Evolutionary conservation across 2,113 vertebrate genomes (phyloP).

Genomic region (Galbula dea): DNA sequence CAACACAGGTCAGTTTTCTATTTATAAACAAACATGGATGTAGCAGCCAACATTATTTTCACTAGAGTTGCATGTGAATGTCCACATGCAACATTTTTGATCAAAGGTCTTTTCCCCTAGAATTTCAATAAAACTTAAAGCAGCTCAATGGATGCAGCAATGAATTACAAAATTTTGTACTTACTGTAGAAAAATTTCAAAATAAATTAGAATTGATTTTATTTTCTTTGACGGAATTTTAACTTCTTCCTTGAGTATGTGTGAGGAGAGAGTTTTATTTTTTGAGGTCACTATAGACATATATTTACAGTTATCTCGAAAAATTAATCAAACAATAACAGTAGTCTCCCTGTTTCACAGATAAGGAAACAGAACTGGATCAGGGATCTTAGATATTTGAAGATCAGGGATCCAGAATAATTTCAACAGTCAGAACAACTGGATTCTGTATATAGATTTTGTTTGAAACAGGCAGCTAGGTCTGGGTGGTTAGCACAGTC

Average conservation of each 20-base stretch:
- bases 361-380: neutral
- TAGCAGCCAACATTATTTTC: too few species aligned
- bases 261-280: neutral
- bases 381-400: neutral
- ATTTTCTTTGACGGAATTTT: neutral
- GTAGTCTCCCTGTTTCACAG: neutral
- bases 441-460: neutral
- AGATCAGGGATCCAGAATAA: neutral
- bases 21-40: too few species aligned
- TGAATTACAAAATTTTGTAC: neutral
- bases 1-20: too few species aligned
- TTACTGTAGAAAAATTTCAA: neutral
- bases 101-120: neutral
- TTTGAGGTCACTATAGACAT: neutral
- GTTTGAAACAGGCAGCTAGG: neutral
- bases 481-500: neutral
- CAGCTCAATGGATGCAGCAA: neutral
- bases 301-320: neutral
- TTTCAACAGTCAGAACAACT: neutral
- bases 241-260: neutral
- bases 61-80: too few species aligned
- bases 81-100: too few species aligned
- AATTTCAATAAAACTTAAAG: neutral
- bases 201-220: neutral
- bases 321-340: neutral